A percentile compares a stretch with the other conserved stretches of the same genome.
Evolutionary conservation across 2,797 vertebrate genomes (phyloP).

Genomic region (Cephalopachus bancanus): DNA sequence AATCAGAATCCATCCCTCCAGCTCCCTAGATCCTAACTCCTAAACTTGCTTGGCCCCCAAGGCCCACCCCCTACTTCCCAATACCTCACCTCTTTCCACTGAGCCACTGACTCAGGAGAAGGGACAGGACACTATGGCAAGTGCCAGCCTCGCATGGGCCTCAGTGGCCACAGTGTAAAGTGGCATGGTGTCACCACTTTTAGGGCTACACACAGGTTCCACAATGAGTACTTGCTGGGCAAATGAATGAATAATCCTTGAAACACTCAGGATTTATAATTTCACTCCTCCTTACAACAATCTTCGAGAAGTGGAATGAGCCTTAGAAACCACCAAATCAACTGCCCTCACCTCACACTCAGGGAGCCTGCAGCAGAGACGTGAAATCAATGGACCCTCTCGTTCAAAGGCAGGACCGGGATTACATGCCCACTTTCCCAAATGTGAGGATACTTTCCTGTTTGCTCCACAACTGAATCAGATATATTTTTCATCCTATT

Average conservation of each 20-base stretch:
- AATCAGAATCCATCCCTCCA: neutral
- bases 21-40: neutral
- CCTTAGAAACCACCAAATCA: neutral
- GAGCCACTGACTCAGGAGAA: neutral
- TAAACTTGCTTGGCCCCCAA: neutral
- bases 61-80: neutral
- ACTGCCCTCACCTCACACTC: neutral
- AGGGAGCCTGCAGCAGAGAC: accelerated
- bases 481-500: neutral
- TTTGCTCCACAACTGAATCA: neutral
- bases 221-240: accelerated
- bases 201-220: too few species aligned
- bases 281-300: neutral
- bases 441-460: accelerated
- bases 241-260: neutral
- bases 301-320: neutral
- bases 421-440: accelerated
- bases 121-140: accelerated
- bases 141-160: accelerated
- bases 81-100: neutral
- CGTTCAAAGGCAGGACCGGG: neutral
- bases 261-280: accelerated
- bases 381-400: accelerated
- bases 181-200: accelerated
- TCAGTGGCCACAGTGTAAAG: neutral